Percentiles rank a stretch among this genome's conserved stretches.
These are phyloP conservation scores for Molorchus minor DNA, from an alignment of 2,888 invertebrate species.

Conservation along the genomic window DNA sequence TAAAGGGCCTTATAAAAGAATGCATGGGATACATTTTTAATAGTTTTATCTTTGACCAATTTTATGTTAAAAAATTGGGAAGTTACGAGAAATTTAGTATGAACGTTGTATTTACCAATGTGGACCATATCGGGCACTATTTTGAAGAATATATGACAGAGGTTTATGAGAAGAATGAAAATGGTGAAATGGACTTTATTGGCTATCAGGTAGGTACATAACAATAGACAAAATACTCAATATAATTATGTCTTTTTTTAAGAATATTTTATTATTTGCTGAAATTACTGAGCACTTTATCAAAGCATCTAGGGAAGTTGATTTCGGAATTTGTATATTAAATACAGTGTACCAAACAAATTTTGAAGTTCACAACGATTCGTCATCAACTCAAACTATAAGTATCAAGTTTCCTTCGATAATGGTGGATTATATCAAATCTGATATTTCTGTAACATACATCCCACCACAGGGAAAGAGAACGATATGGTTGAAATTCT, in stretches of 20 bases:
- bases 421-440: slow-evolving; percentile 34
- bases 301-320: slow-evolving; percentile 34
- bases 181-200: not conserved
- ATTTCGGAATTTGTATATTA: slow-evolving; percentile 43
- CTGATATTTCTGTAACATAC: slow-evolving; percentile 35
- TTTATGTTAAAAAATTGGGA: slow-evolving; percentile 25
- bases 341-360: slow-evolving; percentile 43
- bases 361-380: slow-evolving; percentile 40
- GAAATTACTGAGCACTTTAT: slow-evolving; percentile 45
- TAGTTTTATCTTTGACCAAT: slow-evolving; percentile 32
- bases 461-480: slow-evolving; percentile 35
- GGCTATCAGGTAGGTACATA: slow-evolving; percentile 26
- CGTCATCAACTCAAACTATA: slow-evolving; percentile 38
- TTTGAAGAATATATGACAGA: slow-evolving; percentile 37
- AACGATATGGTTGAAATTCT: slow-evolving; percentile 39
- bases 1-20: slow-evolving; percentile 27
- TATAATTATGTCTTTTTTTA: slow-evolving; percentile 18
- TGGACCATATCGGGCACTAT: slow-evolving; percentile 39
- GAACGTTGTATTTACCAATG: slow-evolving; percentile 38
- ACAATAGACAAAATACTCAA: not conserved
- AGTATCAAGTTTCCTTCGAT: slow-evolving; percentile 40
- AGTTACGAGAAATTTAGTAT: slow-evolving; percentile 21
- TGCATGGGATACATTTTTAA: slow-evolving; percentile 35
- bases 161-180: slow-evolving; percentile 31
- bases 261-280: slow-evolving; percentile 38